These are phyloP conservation scores for Trachelus stipa DNA, from an alignment of 2,888 invertebrate species.

Conservation along the genomic window DNA sequence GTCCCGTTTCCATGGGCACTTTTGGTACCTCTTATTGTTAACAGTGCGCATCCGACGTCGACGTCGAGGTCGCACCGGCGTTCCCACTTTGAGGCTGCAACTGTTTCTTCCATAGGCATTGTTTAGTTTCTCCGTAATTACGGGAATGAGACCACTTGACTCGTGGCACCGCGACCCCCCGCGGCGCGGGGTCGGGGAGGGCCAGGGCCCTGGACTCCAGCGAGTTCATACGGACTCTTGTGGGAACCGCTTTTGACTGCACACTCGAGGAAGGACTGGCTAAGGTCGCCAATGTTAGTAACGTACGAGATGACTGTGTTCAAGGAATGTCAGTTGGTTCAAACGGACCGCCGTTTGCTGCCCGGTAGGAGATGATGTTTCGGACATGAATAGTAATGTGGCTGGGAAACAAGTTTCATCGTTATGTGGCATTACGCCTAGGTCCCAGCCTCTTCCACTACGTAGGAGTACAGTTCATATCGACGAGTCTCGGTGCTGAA, in stretches of 20 bases:
- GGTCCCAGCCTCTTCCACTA: background rate
- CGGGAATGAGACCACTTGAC: conserved; percentile 12
- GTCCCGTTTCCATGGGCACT: background rate
- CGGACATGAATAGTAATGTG: conserved; percentile 43
- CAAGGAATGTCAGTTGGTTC: conserved; percentile 40
- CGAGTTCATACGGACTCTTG: background rate
- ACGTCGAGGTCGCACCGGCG: background rate
- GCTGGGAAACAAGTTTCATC: conserved; percentile 36
- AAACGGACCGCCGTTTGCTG: conserved; percentile 52
- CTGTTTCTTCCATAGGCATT: background rate
- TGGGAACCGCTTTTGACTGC: conserved; percentile 4
- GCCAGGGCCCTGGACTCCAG: background rate
- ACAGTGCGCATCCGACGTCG: background rate
- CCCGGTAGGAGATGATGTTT: conserved; percentile 47
- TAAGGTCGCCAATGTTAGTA: background rate
- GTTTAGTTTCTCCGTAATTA: conserved; percentile 10
- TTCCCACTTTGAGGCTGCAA: background rate
- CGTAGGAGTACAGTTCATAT: background rate
- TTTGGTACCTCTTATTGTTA: background rate
- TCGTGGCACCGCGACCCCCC: conserved; percentile 2
- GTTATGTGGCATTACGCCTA: conserved; percentile 20
- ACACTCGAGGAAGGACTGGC: background rate
- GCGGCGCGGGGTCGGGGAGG: too few relatives aligned
- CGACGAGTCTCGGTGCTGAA: background rate
- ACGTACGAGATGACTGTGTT: conserved; percentile 21